Percentiles rank a stretch among this genome's conserved stretches.
Conservation (phyloP, 2,797 vertebrate species). For the Rhabdophis nuchalis region DNA sequence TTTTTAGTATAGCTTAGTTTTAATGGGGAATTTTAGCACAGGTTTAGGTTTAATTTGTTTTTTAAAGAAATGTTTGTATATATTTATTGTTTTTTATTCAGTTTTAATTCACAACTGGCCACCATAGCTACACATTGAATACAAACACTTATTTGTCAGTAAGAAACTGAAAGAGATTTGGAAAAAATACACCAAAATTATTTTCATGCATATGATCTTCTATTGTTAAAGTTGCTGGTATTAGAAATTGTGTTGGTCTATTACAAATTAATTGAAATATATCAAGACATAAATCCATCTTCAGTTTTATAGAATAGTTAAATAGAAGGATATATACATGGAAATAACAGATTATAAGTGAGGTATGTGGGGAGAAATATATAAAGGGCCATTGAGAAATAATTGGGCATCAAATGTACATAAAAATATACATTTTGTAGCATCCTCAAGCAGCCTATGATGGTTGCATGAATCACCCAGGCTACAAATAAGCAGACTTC, state of each 20-base stretch:
- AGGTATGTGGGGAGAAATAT: not conserved
- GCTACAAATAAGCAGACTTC: not conserved
- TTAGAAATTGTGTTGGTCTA: not conserved
- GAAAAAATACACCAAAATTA: not conserved
- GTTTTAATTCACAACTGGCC: not conserved
- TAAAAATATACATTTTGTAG: too few species aligned
- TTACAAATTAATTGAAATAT: not conserved
- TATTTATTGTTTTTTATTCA: too few species aligned
- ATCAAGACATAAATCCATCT: not conserved
- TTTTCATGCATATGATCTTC: not conserved
- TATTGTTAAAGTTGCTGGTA: not conserved
- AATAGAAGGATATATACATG: not conserved
- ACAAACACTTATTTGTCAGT: not conserved
- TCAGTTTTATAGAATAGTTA: not conserved
- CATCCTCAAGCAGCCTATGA: not conserved
- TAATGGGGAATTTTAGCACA: too few species aligned
- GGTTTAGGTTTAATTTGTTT: too few species aligned
- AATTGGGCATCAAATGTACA: not conserved
- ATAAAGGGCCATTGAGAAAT: not conserved
- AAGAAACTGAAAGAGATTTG: not conserved
- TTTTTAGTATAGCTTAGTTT: too few species aligned
- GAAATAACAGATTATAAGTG: not conserved
- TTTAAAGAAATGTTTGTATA: too few species aligned
- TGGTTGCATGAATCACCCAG: not conserved
- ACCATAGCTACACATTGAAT: not conserved